Conservation (phyloP, 2,113 vertebrate species). For the Suricata suricatta region DNA sequence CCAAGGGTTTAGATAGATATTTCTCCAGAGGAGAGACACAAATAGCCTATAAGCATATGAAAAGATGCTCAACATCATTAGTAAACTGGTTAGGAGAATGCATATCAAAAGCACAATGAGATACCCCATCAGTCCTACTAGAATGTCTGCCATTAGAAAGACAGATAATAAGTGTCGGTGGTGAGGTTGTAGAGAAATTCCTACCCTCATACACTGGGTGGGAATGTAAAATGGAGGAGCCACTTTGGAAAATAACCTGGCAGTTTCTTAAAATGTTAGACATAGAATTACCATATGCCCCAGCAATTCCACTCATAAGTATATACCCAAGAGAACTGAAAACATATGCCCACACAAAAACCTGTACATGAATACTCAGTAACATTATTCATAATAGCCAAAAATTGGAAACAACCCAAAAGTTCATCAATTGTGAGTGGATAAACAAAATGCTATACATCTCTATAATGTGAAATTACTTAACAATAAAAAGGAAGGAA, state of each 20-base stretch:
- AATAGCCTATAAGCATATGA: not conserved
- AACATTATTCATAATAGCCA: not conserved
- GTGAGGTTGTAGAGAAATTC: not conserved
- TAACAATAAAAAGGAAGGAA: not conserved
- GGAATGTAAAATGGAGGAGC: not conserved
- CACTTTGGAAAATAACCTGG: not conserved
- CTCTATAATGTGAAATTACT: not conserved
- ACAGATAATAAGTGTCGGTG: not conserved
- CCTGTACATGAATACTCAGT: not conserved
- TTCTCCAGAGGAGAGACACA: not conserved
- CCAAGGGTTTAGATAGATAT: not conserved
- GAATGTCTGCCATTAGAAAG: not conserved
- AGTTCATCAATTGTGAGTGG: not conserved
- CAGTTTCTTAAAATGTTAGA: not conserved
- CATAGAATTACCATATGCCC: not conserved
- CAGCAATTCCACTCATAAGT: not conserved
- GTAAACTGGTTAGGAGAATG: not conserved
- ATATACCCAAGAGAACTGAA: not conserved
- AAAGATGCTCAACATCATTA: not conserved
- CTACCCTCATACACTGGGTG: not conserved
- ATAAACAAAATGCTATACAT: not conserved
- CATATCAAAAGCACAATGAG: not conserved
- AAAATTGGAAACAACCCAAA: not conserved
- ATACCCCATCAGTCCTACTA: not conserved
- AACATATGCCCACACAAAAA: not conserved